Evolutionary conservation across 2,888 invertebrate genomes (phyloP), one percentile per base, ranked within the genome.

Genomic region (Tetramorium bicarinatum): DNA sequence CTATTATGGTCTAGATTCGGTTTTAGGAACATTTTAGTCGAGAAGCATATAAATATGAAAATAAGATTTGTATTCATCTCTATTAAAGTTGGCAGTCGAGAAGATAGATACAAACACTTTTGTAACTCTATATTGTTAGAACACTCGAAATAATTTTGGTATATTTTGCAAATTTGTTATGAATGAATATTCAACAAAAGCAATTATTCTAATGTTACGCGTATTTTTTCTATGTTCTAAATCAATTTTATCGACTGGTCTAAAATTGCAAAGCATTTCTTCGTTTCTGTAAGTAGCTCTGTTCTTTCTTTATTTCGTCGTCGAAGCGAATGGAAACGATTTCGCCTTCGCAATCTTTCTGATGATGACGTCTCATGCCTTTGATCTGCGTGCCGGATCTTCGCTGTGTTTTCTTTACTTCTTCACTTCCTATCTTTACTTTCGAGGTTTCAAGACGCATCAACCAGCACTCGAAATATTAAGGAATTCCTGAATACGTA

Each of bases 391-490:
- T 29, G 72, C 44, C 62, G 47, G 49, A 49, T 75, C 47, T 38
- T 47, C 21, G 21, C 15, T n/a, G 62, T n/a, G 44, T 47, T 44
- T 47, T 75, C 29, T 61, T 62, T 34, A 34, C 41, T 56, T 56
- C 41, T 72, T 13, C 15, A n/a, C 62, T 41, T 41, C 41, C 41
- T 62, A 64, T 34, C 54, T 62, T 59, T 44, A 59, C 74, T 61
- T 75, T 64, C 62, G 49, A 61, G 47, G 62, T 62, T 49, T 64
- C 18, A 15, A 62, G 62, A 38, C 11, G 34, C 15, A 38, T 56
- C 71, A 44, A 75, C 29, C 59, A 15, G 21, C 47, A 21, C 49
- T 75, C 47, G 75, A 49, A 75, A 75, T 62, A n/a, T 75, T 47
- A 62, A 49, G 49, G 49, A 75, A 34, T 62, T 75, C 62, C 15